Evolutionary conservation across 1,140 invertebrate species (phyloP), one percentile per base, ranked within the genome.

Genomic region (Teleopsis dalmanni): DNA sequence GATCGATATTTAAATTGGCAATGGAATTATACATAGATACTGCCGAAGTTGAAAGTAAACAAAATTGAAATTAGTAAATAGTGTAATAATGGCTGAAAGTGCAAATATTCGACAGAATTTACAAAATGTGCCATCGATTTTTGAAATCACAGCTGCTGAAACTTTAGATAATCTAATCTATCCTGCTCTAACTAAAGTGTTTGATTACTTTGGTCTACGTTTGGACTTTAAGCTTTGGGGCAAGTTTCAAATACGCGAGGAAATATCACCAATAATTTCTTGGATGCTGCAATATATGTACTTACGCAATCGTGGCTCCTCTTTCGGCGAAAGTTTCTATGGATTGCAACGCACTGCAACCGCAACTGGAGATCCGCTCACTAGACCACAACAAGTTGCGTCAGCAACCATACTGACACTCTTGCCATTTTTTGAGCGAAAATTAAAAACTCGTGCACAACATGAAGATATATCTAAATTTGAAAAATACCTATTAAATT

Each of bases 301-400:
- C 31, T 47, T 69, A 10, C 52, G 58, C n/a, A 64, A 69, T 14
- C 46, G 65, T 0, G 59, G 57, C 19, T 60, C 65, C 14, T 68
- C 65, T 1, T 64, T 68, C 31, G 65, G 65, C 0, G 65, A 68
- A 31, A 68, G 65, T 52, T 68, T 68, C 33, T 68, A 68, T 42
- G 65, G 65, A 11, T 42, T 68, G 16, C 65, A 68, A 14, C 48
- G 65, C 6, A 68, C 65, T 21, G 53, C 31, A 13, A 65, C 53
- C 0, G 9, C 16, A 6, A 60, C 60, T 1, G 65, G 60, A 1
- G 52, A 59, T 26, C 36, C 62, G 10, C 37, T 69, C 0, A 59
- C 48, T 11, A 50, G 55, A 0, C 52, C 37, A 4, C 56, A 65
- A 18, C 58, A 68, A 37, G 48, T 65, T 9, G 51, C 35, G 3